Evolutionary conservation across 2,113 vertebrate species (phyloP).

Genomic region (Brachionichthys hirsutus): DNA sequence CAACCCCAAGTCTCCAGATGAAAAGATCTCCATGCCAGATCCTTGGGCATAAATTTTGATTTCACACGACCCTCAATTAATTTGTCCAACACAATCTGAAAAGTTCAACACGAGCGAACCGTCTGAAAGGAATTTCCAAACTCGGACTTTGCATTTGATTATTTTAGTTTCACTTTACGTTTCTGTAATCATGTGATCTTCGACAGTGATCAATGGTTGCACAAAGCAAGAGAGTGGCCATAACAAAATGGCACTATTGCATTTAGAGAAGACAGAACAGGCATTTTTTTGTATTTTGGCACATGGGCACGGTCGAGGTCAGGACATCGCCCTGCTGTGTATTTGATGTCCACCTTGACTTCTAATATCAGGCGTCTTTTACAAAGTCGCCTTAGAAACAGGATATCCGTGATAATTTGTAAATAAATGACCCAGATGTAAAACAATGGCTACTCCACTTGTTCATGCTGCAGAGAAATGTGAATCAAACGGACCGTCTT

Average conservation of each 20-base stretch:
- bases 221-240: slow-evolving; percentile 53
- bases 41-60: slow-evolving; percentile 39
- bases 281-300: slow-evolving; percentile 51
- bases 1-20: not conserved
- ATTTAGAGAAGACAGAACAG: slow-evolving; percentile 61
- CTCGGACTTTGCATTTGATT: slow-evolving; percentile 57
- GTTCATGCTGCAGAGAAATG: slow-evolving; percentile 11
- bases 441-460: slow-evolving; percentile 12
- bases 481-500: slow-evolving; percentile 17
- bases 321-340: not conserved
- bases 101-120: slow-evolving; percentile 44
- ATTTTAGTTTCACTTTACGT: slow-evolving; percentile 46
- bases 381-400: not conserved
- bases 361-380: slow-evolving; percentile 11
- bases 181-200: slow-evolving; percentile 46
- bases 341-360: not conserved
- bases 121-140: slow-evolving; percentile 45
- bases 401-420: slow-evolving; percentile 5
- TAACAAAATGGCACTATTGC: slow-evolving; percentile 68
- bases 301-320: slow-evolving; percentile 49
- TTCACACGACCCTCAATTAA: slow-evolving; percentile 9
- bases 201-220: slow-evolving; percentile 52
- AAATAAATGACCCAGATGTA: slow-evolving; percentile 10
- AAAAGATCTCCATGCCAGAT: not conserved
- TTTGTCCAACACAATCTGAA: slow-evolving; percentile 16